Conservation (phyloP, 2,888 invertebrate genomes). For the Criorhina ranunculi region DNA sequence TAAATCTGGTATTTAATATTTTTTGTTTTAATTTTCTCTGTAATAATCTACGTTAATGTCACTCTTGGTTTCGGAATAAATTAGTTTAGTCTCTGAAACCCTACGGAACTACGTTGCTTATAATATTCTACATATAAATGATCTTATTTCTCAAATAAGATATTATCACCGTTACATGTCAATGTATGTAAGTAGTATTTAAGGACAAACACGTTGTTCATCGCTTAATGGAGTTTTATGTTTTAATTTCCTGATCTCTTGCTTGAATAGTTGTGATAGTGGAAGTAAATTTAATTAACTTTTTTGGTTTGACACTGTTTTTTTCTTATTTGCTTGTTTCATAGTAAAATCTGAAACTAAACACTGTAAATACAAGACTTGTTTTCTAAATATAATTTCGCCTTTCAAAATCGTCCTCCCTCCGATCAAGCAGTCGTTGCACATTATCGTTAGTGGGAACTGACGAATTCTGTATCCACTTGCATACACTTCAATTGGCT, state of each 20-base stretch:
- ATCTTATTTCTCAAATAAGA: constrained; percentile 54
- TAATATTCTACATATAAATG: constrained; percentile 36
- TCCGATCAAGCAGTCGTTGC: constrained; percentile 52
- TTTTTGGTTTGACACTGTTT: constrained; percentile 9
- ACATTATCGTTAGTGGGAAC: constrained; percentile 40
- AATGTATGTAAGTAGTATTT: constrained; percentile 53
- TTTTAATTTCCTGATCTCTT: constrained; percentile 7
- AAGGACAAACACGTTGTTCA: constrained; percentile 26
- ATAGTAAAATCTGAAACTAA: constrained; percentile 14
- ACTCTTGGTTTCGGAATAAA: not conserved
- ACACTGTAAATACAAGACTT: constrained; percentile 10
- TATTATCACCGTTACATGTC: constrained; percentile 66
- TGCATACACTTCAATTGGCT: not conserved
- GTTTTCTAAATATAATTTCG: constrained; percentile 19
- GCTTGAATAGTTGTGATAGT: constrained; percentile 36
- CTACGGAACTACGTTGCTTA: constrained; percentile 54
- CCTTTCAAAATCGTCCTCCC: constrained; percentile 12
- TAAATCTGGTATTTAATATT: constrained; percentile 4
- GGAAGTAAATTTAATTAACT: constrained; percentile 41
- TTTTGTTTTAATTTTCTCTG: constrained; percentile 24
- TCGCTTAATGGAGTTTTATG: constrained; percentile 17
- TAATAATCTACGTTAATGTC: constrained; percentile 19
- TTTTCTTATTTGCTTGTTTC: not conserved
- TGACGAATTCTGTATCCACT: not conserved
- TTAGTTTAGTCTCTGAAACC: constrained; percentile 49